Conservation (phyloP, 2,888 invertebrate genomes). For the Marronus borbonicus region DNA sequence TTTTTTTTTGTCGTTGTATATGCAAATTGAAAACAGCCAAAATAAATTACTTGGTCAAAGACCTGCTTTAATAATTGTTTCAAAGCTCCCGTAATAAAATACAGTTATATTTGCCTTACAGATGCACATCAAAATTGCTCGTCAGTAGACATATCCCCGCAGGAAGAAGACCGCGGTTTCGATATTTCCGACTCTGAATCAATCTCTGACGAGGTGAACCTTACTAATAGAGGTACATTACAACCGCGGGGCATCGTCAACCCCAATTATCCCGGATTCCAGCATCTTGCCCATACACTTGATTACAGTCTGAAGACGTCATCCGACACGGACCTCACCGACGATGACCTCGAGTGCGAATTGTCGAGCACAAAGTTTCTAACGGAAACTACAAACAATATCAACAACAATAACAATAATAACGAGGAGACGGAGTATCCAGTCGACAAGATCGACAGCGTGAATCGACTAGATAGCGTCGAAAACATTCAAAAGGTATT, state of each 20-base stretch:
- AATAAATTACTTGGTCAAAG: too few species aligned
- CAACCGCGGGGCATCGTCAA: constrained; percentile 83
- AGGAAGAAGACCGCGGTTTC: constrained; percentile 73
- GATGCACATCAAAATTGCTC: constrained; percentile 69
- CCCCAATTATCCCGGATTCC: constrained; percentile 89
- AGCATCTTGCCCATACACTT: constrained; percentile 84
- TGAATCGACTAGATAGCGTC: constrained; percentile 69
- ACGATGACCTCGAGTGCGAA: constrained; percentile 71
- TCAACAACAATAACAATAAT: constrained; percentile 63
- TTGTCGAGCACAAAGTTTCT: constrained; percentile 66
- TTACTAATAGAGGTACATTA: constrained; percentile 58
- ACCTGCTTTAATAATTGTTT: too few species aligned
- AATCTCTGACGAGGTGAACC: constrained; percentile 68
- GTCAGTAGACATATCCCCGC: constrained; percentile 70
- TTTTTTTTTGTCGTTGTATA: too few species aligned
- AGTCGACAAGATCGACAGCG: constrained; percentile 69
- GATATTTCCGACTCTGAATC: constrained; percentile 73
- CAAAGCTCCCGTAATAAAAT: neutral
- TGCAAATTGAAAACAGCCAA: too few species aligned
- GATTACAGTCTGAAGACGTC: constrained; percentile 67
- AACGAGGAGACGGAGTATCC: constrained; percentile 60
- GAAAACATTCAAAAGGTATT: constrained; percentile 73
- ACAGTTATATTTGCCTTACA: constrained; percentile 56
- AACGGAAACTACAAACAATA: constrained; percentile 68
- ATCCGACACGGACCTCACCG: constrained; percentile 70